A percentile compares a stretch with the other conserved stretches of the same genome.
Conservation (phyloP, 2,113 vertebrate species). For the Ploceus nigricollis region DNA sequence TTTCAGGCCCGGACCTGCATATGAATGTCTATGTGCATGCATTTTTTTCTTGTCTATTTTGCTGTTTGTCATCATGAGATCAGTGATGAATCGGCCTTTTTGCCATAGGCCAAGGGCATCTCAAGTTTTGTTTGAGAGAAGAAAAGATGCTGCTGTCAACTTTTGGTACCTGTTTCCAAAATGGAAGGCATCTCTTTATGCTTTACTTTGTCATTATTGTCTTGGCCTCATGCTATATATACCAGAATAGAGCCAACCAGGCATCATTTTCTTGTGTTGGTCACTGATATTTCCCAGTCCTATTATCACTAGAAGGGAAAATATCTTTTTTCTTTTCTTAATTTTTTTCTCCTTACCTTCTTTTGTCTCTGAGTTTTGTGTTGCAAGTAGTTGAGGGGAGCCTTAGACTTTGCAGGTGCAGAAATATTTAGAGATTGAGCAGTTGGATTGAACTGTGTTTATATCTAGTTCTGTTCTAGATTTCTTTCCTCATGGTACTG, state of each 20-base stretch:
- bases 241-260: not conserved
- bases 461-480: not conserved
- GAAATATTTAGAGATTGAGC: not conserved
- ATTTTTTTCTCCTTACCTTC: not conserved
- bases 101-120: not conserved
- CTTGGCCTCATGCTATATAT: not conserved
- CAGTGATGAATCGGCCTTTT: not conserved
- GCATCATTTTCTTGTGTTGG: not conserved
- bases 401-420: not conserved
- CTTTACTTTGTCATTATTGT: not conserved
- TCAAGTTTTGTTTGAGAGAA: not conserved
- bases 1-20: not conserved
- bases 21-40: not conserved
- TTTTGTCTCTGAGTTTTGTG: not conserved
- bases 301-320: not conserved
- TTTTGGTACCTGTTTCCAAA: not conserved
- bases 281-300: not conserved
- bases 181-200: not conserved
- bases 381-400: not conserved
- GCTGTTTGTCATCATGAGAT: not conserved
- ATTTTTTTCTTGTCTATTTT: not conserved
- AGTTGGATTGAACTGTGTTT: not conserved
- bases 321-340: fast-evolving
- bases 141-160: not conserved
- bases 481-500: not conserved